phyloP scores from a whole-genome alignment of 2,888 invertebrate genomes.

The Cryptosula pallasiana region DNA sequence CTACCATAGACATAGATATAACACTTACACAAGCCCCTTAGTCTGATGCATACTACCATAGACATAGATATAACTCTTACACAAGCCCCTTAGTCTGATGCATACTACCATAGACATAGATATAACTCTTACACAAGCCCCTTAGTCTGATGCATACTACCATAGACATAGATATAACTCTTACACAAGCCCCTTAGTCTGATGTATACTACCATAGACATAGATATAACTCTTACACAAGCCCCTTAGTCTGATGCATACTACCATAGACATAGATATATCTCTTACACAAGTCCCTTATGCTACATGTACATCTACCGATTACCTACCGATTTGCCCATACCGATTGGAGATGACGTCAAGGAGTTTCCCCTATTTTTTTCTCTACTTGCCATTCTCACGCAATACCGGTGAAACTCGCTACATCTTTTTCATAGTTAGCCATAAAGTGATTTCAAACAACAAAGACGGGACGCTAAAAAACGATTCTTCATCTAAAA shows the following conservation, averaged over 20 bases:
- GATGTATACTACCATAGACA: conserved; percentile 83
- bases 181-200: conserved; percentile 79
- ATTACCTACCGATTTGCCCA: no score
- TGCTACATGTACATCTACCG: no score
- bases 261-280: conserved; percentile 57
- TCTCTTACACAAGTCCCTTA: conserved; percentile 70
- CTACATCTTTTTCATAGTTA: no score
- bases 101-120: conserved; percentile 67
- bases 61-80: conserved; percentile 35
- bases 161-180: conserved; percentile 30
- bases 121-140: conserved; percentile 64
- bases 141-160: conserved; percentile 94
- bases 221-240: conserved; percentile 58
- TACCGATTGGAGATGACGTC: no score
- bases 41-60: conserved; percentile 96
- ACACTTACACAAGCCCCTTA: conserved; percentile 70
- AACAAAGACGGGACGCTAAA: no score
- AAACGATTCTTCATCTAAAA: no score
- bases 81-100: conserved; percentile 90
- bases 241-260: conserved; percentile 91
- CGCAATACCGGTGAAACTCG: no score
- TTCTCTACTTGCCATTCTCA: no score
- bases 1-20: conserved; percentile 57
- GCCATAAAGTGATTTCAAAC: no score
- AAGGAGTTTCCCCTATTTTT: no score